Conservation (phyloP, 2,888 invertebrate species). For the Eupithecia centaureata region DNA sequence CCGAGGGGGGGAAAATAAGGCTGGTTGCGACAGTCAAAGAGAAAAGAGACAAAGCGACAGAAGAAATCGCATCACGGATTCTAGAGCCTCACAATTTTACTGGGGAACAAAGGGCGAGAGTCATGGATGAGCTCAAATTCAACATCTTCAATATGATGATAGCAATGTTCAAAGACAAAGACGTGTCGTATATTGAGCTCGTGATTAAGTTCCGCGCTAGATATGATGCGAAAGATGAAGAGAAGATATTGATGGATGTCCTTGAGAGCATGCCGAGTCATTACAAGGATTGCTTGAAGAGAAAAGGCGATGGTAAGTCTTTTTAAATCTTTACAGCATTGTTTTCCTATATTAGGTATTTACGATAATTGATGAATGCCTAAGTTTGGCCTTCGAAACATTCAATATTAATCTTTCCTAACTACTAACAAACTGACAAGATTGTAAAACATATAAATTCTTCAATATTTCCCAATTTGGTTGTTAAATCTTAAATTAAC, state of each 20-base stretch:
- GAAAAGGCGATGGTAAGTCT: conserved; percentile 65
- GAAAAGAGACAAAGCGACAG: conserved; percentile 66
- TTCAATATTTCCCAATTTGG: not conserved
- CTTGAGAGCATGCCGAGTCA: conserved; percentile 60
- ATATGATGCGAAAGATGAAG: conserved; percentile 57
- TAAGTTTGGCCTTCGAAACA: not conserved
- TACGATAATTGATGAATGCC: not conserved
- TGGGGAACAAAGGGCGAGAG: conserved; percentile 51
- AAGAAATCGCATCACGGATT: conserved; percentile 62
- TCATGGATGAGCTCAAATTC: conserved; percentile 57
- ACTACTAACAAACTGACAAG: not conserved
- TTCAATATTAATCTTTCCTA: not conserved
- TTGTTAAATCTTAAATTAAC: not conserved
- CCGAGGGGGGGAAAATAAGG: conserved; percentile 4
- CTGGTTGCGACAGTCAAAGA: conserved; percentile 40
- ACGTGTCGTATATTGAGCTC: conserved; percentile 70
- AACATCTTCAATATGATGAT: conserved; percentile 53
- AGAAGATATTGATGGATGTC: conserved; percentile 63
- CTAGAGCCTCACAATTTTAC: conserved; percentile 55
- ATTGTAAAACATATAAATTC: not conserved
- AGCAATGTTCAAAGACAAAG: conserved; percentile 66
- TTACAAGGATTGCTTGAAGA: conserved; percentile 55
- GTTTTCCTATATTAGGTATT: not conserved
- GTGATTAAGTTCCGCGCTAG: conserved; percentile 67
- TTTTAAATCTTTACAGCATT: not conserved